Conservation (phyloP, 2,888 invertebrate genomes). For the Drosophila eohydei region DNA sequence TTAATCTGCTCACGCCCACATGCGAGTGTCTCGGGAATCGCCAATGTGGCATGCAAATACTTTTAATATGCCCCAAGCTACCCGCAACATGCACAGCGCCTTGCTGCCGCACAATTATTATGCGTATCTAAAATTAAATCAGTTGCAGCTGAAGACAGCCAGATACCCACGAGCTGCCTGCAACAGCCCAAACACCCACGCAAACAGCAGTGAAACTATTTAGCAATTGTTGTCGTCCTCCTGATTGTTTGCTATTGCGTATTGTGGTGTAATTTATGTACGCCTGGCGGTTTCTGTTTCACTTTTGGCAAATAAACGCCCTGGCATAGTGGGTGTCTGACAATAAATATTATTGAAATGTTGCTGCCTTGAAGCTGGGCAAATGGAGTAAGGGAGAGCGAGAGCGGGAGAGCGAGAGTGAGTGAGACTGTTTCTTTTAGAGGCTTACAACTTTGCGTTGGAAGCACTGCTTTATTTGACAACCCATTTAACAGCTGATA, state of each 20-base stretch:
- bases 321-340: conserved; percentile 12
- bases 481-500: too few species aligned
- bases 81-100: neutral
- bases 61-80: conserved; percentile 13
- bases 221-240: conserved; percentile 13
- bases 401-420: neutral
- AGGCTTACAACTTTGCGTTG: too few species aligned
- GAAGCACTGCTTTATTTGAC: too few species aligned
- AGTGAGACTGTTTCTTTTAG: neutral
- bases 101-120: conserved; percentile 62
- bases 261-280: conserved; percentile 66
- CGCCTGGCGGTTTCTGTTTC: conserved; percentile 48
- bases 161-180: too few species aligned
- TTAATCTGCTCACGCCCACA: conserved; percentile 39
- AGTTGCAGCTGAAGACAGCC: conserved; percentile 44
- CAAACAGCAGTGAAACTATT: conserved; percentile 39
- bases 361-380: neutral
- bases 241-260: conserved; percentile 21
- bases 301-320: conserved; percentile 31
- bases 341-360: conserved; percentile 5
- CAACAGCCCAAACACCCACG: neutral
- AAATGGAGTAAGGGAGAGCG: neutral
- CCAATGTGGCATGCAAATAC: conserved; percentile 55
- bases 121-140: conserved; percentile 77
- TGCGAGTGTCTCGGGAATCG: conserved; percentile 25